Percentiles rank a stretch among this genome's conserved stretches.
Conservation (phyloP, 1,140 invertebrate genomes). For the Cyrtorhinus lividipennis region DNA sequence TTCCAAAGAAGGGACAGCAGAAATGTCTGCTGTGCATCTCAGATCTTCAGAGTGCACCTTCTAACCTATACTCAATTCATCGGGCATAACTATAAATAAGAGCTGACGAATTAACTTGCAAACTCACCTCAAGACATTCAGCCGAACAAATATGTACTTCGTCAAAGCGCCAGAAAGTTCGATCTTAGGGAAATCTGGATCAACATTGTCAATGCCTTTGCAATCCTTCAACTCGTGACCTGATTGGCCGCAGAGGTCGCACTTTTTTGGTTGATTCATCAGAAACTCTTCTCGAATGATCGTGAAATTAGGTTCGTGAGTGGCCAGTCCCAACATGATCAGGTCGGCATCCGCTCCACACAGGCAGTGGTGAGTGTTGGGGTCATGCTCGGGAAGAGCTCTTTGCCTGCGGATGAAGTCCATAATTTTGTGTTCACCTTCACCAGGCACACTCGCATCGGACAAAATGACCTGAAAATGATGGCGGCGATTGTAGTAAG, state of each 20-base stretch:
- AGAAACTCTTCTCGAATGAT: constrained; percentile 98
- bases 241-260: constrained; percentile 90
- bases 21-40: too few relatives aligned
- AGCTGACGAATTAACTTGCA: too few relatives aligned
- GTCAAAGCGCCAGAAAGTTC: constrained; percentile 43
- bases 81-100: too few relatives aligned
- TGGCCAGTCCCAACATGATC: constrained; percentile 97
- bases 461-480: constrained; percentile 42
- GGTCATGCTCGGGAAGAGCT: constrained; percentile 89
- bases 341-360: constrained; percentile 98
- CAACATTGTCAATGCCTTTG: constrained; percentile 38
- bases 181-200: constrained; percentile 13
- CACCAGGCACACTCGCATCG: constrained; percentile 89
- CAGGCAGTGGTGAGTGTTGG: constrained; percentile 93
- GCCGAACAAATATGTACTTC: constrained; percentile 76
- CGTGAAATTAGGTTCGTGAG: constrained; percentile 97
- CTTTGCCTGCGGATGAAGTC: constrained; percentile 93
- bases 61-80: too few relatives aligned
- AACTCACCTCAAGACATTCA: constrained; percentile 56
- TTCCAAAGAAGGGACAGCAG: too few relatives aligned
- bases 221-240: constrained; percentile 96
- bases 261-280: constrained; percentile 88
- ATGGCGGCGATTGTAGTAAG: background rate
- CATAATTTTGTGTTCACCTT: constrained; percentile 99
- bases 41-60: too few relatives aligned